These are phyloP conservation scores for Iphiclides podalirius DNA, from an alignment of 2,888 invertebrate species.

Conservation along the genomic window DNA sequence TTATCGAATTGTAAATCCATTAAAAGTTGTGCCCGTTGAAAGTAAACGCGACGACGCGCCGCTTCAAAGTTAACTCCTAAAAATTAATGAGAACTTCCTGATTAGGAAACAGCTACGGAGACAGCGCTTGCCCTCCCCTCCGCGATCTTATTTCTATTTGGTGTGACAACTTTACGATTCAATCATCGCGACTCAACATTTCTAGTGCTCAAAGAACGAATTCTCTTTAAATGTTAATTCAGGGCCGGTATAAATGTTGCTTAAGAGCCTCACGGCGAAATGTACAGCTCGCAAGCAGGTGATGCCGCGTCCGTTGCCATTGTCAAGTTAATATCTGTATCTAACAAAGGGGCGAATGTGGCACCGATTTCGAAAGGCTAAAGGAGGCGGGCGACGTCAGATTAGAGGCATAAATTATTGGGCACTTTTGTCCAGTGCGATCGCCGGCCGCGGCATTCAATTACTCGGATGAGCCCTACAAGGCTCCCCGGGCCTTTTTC, in stretches of 20 bases:
- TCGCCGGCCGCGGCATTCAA: slow-evolving; percentile 69
- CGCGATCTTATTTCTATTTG: slow-evolving; percentile 51
- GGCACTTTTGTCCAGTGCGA: slow-evolving; percentile 75
- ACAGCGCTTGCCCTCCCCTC: slow-evolving; percentile 44
- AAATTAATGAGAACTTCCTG: slow-evolving; percentile 76
- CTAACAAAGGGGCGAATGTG: slow-evolving; percentile 60
- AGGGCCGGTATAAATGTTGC: slow-evolving; percentile 47
- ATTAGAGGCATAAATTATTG: slow-evolving; percentile 79
- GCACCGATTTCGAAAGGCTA: slow-evolving; percentile 60
- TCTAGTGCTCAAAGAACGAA: slow-evolving; percentile 35
- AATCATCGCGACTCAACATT: slow-evolving; percentile 46
- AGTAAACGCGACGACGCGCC: slow-evolving; percentile 60
- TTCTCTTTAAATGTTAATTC: slow-evolving; percentile 48
- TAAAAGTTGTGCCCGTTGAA: slow-evolving; percentile 73
- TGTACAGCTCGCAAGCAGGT: slow-evolving; percentile 53
- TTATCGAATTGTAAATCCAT: slow-evolving; percentile 74
- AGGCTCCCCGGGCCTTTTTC: slow-evolving; percentile 75
- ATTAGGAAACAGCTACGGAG: no score
- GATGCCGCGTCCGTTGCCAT: slow-evolving; percentile 70
- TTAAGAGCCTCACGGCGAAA: slow-evolving; percentile 48
- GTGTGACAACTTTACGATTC: slow-evolving; percentile 44
- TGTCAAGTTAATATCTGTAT: slow-evolving; percentile 66
- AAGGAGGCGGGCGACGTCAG: slow-evolving; percentile 68
- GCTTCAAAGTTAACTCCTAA: slow-evolving; percentile 76
- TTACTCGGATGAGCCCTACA: slow-evolving; percentile 68